A percentile compares a stretch with the other conserved stretches of the same genome.
phyloP scores from a whole-genome alignment of 2,797 vertebrate species.

The Galaxias olidus region DNA sequence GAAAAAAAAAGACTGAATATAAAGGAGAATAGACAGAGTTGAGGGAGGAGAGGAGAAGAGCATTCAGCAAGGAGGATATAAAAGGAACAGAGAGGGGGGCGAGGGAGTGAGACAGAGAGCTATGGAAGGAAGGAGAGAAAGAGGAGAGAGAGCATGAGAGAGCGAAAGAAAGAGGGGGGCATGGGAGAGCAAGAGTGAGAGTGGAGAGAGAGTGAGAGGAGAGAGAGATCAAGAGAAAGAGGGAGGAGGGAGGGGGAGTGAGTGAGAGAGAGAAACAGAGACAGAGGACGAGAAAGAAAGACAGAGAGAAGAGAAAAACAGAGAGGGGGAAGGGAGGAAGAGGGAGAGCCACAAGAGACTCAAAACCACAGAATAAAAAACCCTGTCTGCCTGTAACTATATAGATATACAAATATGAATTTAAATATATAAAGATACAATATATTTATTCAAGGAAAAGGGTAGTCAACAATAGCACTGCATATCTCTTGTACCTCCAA shows the following conservation, averaged over 20 bases:
- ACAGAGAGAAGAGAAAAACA: conserved; percentile 73
- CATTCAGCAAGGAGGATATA: conserved; percentile 83
- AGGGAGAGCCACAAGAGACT: conserved; percentile 79
- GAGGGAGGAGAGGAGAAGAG: conserved; percentile 81
- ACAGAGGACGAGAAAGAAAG: conserved; percentile 64
- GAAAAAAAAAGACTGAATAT: conserved; percentile 76
- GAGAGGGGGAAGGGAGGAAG: conserved; percentile 74
- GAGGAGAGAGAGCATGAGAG: conserved; percentile 56
- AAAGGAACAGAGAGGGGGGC: conserved; percentile 77
- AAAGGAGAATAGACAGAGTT: conserved; percentile 81
- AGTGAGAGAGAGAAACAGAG: conserved; percentile 45
- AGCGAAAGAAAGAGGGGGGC: conserved; percentile 58
- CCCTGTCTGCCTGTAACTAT: conserved; percentile 72
- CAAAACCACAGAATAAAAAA: conserved; percentile 78
- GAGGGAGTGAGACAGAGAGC: conserved; percentile 72
- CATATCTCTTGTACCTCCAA: conserved; percentile 61
- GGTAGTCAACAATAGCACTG: conserved; percentile 48
- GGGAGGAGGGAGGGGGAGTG: conserved; percentile 41
- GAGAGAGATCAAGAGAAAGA: conserved; percentile 21
- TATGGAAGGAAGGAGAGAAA: conserved; percentile 72
- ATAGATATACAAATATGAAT: conserved; percentile 77
- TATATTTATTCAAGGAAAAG: conserved; percentile 60
- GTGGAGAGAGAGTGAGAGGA: conserved; percentile 53
- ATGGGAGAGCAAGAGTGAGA: conserved; percentile 58
- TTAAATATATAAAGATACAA: conserved; percentile 63